Evolutionary conservation across 92 coral and sea anemone species (phyloP), one percentile per base, ranked within the genome.

Genomic region (Epizoanthus scotinus): DNA sequence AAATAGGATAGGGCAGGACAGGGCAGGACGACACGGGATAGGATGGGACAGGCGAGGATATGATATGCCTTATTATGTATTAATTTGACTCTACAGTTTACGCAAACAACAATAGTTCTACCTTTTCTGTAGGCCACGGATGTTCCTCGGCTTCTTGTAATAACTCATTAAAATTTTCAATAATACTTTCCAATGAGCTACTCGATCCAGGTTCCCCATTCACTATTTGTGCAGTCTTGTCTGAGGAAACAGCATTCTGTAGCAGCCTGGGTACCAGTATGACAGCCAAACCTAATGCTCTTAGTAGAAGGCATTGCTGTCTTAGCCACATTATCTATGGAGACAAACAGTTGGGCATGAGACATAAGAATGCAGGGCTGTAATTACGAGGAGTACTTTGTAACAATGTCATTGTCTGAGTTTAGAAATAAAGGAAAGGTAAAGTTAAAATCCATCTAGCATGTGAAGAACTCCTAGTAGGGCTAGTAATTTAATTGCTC

Each of bases 311-410:
- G 47, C 94, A 86, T 55, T 98, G 89, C 27, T 89, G 79, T 70
- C 92, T 89, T 26, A 93, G 67, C 99, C 99, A 93, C 61, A 93
- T 82, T 38, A 93, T 84, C 99, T 96, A 67, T 18, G n/a, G 57
- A 57, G 40, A 34, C 40, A 34, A 34, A 2, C 40, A 34, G 40
- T 34, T 34, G 4, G 1, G 6, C 0, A 34, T 6, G 6, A 34
- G 40, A 5, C 40, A 34, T 34, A 34, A 34, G 40, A 34, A 18
- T 6, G 58, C 36, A 44, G 28, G 36, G 52, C 3, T 22, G 17
- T n/a, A 34, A 28, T 57, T 42, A 12, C 28, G 8, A 12, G 10
- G 18, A 17, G 40, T 25, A 8, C 14, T 59, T 77, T 19, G 2
- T 9, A 66, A 66, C 6, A 3, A 66, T 8, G 14, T 6, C 71